Evolutionary conservation across 1,140 invertebrate species (phyloP).

Genomic region (Asbolus verrucosus): DNA sequence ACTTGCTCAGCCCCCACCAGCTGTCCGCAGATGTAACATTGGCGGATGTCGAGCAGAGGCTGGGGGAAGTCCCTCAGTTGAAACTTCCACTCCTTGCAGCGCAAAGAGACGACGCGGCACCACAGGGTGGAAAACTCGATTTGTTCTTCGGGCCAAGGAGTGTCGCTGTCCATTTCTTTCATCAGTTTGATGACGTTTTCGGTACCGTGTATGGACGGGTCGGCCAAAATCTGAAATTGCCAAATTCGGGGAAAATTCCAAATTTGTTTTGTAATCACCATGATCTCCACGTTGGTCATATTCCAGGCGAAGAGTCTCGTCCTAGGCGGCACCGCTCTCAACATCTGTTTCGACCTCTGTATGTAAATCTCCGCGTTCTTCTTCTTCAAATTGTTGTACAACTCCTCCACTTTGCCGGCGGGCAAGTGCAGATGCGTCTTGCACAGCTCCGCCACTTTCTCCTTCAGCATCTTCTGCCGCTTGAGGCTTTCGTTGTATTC

Average conservation of each 20-base stretch:
- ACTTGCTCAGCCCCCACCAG: slow-evolving; percentile 91
- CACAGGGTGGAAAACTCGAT: slow-evolving; percentile 93
- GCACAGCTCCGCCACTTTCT: slow-evolving; percentile 83
- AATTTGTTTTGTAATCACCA: slow-evolving; percentile 50
- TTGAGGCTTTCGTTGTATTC: slow-evolving; percentile 97
- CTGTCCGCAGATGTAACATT: slow-evolving; percentile 89
- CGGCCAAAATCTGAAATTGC: slow-evolving; percentile 81
- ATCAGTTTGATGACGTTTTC: slow-evolving; percentile 82
- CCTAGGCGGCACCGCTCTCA: slow-evolving; percentile 76
- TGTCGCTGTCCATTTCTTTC: slow-evolving; percentile 84
- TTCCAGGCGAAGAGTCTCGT: slow-evolving; percentile 85
- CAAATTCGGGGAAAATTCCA: too few species aligned
- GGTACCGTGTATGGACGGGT: slow-evolving; percentile 86
- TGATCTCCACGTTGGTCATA: slow-evolving; percentile 77
- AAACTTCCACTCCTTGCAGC: slow-evolving; percentile 87
- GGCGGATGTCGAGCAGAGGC: slow-evolving; percentile 85
- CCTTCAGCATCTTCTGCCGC: slow-evolving; percentile 89
- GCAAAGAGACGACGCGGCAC: slow-evolving; percentile 87
- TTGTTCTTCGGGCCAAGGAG: slow-evolving; percentile 91
- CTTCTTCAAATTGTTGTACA: slow-evolving; percentile 86
- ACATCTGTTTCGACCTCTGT: slow-evolving; percentile 87
- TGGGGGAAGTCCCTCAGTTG: slow-evolving; percentile 97
- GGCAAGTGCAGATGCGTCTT: slow-evolving; percentile 87
- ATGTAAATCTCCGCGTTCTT: slow-evolving; percentile 97
- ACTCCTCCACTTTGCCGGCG: slow-evolving; percentile 87